phyloP scores from a whole-genome alignment of 2,888 invertebrate species.

The Phortica magna region DNA sequence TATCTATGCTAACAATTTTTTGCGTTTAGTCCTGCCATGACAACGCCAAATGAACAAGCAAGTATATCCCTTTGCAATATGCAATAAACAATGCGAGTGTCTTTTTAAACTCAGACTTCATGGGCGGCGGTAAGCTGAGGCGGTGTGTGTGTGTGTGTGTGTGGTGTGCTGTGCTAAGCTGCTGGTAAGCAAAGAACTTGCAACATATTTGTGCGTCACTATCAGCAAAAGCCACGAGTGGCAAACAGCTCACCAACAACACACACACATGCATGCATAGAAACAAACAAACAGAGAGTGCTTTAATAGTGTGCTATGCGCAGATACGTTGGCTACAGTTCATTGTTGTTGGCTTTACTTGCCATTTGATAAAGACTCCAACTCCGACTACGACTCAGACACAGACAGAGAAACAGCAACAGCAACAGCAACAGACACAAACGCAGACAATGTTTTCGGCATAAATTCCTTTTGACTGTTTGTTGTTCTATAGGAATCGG shows the following conservation, averaged over 20 bases:
- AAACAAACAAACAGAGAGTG: neutral
- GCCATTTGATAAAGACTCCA: slow-evolving; percentile 12
- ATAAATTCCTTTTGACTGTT: slow-evolving; percentile 12
- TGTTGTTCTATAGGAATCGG: neutral
- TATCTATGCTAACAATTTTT: slow-evolving; percentile 16
- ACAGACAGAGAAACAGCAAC: neutral
- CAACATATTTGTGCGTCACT: slow-evolving; percentile 34
- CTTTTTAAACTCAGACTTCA: neutral
- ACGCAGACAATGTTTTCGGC: slow-evolving; percentile 14
- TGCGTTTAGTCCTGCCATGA: slow-evolving; percentile 20
- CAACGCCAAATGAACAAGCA: neutral
- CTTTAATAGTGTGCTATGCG: neutral
- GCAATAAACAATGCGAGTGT: slow-evolving; percentile 31
- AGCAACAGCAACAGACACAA: too few species aligned
- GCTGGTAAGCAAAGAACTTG: slow-evolving; percentile 15
- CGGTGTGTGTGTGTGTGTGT: too few species aligned
- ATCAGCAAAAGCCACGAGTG: slow-evolving; percentile 31
- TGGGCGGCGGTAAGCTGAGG: neutral
- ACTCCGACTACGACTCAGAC: neutral
- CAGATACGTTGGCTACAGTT: slow-evolving; percentile 7
- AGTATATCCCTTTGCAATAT: slow-evolving; percentile 28
- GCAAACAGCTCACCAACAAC: neutral
- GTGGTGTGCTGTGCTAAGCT: slow-evolving; percentile 1
- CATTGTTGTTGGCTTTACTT: slow-evolving; percentile 20
- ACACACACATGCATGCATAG: neutral